Evolutionary conservation across 2,888 invertebrate genomes (phyloP).

Genomic region (Periphyllus acericola): DNA sequence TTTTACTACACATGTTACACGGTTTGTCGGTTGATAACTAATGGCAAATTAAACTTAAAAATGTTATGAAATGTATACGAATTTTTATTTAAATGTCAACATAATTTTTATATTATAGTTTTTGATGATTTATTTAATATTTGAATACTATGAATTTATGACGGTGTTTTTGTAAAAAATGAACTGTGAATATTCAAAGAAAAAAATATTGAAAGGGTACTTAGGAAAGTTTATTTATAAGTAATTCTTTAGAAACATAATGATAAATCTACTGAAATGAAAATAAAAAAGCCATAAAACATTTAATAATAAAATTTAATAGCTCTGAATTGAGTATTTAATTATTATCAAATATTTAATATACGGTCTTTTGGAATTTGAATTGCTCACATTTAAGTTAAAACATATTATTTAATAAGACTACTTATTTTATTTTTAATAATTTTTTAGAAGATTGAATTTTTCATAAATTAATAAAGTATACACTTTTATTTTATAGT

Average conservation of each 20-base stretch:
- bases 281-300: not conserved
- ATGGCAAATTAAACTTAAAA: not conserved
- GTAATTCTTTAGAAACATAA: not conserved
- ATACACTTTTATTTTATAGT: not conserved
- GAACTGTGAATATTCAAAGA: not conserved
- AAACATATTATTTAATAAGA: not conserved
- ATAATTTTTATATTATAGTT: not conserved
- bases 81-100: not conserved
- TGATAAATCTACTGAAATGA: not conserved
- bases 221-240: not conserved
- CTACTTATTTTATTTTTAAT: not conserved
- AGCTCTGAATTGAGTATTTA: not conserved
- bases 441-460: not conserved
- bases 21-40: not conserved
- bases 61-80: not conserved
- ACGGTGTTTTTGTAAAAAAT: not conserved
- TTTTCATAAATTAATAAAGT: not conserved
- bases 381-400: not conserved
- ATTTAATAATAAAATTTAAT: not conserved
- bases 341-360: not conserved
- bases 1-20: not conserved
- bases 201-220: not conserved
- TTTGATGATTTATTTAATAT: slow-evolving; percentile 2
- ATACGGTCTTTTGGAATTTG: not conserved
- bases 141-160: not conserved